These are phyloP conservation scores for Piezodorus guildinii DNA, from an alignment of 1,140 invertebrate genomes.

Conservation along the genomic window DNA sequence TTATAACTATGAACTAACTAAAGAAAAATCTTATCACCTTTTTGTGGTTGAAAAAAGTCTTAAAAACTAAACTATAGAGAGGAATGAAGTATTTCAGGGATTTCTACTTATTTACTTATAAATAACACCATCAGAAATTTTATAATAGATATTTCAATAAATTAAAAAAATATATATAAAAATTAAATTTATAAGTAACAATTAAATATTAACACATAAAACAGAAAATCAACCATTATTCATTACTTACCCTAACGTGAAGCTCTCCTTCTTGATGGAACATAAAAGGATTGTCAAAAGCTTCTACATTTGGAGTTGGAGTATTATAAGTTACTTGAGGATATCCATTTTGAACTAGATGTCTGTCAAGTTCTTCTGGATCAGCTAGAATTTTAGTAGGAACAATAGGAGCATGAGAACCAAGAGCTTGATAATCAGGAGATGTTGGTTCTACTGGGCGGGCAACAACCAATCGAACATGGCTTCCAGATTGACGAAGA, in stretches of 20 bases:
- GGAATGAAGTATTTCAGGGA: no score
- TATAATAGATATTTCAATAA: no score
- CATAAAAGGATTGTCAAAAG: slow-evolving; percentile 37
- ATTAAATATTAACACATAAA: no score
- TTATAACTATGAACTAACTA: no score
- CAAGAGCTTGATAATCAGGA: slow-evolving; percentile 51
- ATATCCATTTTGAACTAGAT: slow-evolving; percentile 68
- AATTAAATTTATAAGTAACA: no score
- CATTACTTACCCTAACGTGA: not conserved
- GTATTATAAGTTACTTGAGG: slow-evolving; percentile 40
- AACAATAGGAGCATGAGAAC: slow-evolving; percentile 65
- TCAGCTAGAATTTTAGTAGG: slow-evolving; percentile 74
- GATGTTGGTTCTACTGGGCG: slow-evolving; percentile 65
- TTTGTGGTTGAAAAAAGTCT: no score
- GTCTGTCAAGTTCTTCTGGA: slow-evolving; percentile 71
- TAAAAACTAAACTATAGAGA: no score
- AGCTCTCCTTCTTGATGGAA: slow-evolving; percentile 36
- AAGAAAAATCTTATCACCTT: no score
- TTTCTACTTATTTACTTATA: no score
- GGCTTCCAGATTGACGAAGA: slow-evolving; percentile 70
- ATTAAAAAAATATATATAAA: no score
- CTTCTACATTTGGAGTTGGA: slow-evolving; percentile 29
- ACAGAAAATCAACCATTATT: no score
- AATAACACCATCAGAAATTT: no score
- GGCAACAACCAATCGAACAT: slow-evolving; percentile 81